A percentile compares a stretch with the other conserved stretches of the same genome.
These are phyloP conservation scores for Aleiodes alternator DNA, from an alignment of 2,888 invertebrate species.

Conservation along the genomic window DNA sequence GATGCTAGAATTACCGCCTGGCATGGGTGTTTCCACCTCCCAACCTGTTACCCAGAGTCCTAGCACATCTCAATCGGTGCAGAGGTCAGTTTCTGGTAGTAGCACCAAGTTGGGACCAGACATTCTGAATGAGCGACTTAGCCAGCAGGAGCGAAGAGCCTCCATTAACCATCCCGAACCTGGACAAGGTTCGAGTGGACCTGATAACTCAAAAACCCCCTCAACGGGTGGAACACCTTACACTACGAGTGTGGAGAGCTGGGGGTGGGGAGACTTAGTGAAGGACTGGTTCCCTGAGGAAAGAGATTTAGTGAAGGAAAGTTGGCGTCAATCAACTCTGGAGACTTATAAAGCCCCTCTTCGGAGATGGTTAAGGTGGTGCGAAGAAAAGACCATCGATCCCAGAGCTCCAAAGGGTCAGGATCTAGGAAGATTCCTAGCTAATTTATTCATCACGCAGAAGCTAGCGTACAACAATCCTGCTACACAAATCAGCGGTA, in stretches of 20 bases:
- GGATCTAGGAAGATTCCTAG: constrained; percentile 53
- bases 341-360: constrained; percentile 50
- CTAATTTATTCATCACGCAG: constrained; percentile 43
- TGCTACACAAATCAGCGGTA: constrained; percentile 53
- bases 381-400: constrained; percentile 37
- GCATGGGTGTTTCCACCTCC: constrained; percentile 49
- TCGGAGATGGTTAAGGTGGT: constrained; percentile 49
- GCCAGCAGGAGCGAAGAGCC: constrained; percentile 21
- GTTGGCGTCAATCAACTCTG: constrained; percentile 52
- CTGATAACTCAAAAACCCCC: constrained; percentile 45
- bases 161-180: constrained; percentile 40
- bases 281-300: constrained; percentile 29
- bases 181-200: constrained; percentile 41
- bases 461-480: constrained; percentile 48
- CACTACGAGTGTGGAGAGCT: constrained; percentile 50
- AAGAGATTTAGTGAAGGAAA: constrained; percentile 39
- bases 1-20: constrained; percentile 42
- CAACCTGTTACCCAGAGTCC: constrained; percentile 47
- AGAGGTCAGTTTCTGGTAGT: constrained; percentile 40
- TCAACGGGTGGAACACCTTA: constrained; percentile 36
- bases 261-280: constrained; percentile 37
- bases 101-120: constrained; percentile 46
- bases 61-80: constrained; percentile 47
- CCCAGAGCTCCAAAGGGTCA: constrained; percentile 35
- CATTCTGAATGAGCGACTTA: constrained; percentile 42